Percentiles rank a stretch among this genome's conserved stretches.
These are phyloP conservation scores for Glaucomys volans DNA, from an alignment of 2,113 vertebrate genomes.

Conservation along the genomic window DNA sequence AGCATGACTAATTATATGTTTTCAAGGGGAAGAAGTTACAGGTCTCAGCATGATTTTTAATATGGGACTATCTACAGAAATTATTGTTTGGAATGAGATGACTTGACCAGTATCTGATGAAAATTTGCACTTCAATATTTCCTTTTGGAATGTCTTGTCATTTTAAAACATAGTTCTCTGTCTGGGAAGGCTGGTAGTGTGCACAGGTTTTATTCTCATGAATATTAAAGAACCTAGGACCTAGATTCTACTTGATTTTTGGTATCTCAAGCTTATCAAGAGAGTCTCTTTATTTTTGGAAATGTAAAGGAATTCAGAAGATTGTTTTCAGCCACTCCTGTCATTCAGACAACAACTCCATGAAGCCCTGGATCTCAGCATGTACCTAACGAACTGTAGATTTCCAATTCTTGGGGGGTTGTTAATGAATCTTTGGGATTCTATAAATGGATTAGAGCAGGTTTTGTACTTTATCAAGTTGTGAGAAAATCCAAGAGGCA, in stretches of 20 bases:
- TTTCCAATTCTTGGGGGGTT: slow-evolving; percentile 13
- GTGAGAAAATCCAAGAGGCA: slow-evolving; percentile 38
- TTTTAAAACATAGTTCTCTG: slow-evolving; percentile 30
- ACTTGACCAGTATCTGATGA: slow-evolving; percentile 13
- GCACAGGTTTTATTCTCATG: slow-evolving; percentile 36
- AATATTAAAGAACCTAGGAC: neutral
- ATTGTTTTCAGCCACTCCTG: slow-evolving; percentile 8
- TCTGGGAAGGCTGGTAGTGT: slow-evolving; percentile 22
- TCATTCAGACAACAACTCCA: neutral
- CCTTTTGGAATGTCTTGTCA: slow-evolving; percentile 19
- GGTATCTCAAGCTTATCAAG: slow-evolving; percentile 16
- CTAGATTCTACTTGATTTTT: slow-evolving; percentile 32
- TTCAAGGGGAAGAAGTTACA: slow-evolving; percentile 38
- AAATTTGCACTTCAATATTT: slow-evolving; percentile 6
- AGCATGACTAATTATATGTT: slow-evolving; percentile 45
- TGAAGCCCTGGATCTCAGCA: slow-evolving; percentile 11
- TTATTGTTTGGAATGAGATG: slow-evolving; percentile 54
- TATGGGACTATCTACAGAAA: slow-evolving; percentile 46
- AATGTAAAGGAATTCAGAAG: slow-evolving; percentile 61
- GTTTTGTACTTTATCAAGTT: slow-evolving; percentile 34
- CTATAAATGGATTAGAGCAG: slow-evolving; percentile 29
- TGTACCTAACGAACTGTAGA: slow-evolving; percentile 50
- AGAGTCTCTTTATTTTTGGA: slow-evolving; percentile 63
- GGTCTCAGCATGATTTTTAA: slow-evolving; percentile 55
- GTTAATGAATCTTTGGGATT: slow-evolving; percentile 54